Base-by-base conservation (phyloP, 2,797 vertebrate genomes). In the Poecilia gillii region DNA sequence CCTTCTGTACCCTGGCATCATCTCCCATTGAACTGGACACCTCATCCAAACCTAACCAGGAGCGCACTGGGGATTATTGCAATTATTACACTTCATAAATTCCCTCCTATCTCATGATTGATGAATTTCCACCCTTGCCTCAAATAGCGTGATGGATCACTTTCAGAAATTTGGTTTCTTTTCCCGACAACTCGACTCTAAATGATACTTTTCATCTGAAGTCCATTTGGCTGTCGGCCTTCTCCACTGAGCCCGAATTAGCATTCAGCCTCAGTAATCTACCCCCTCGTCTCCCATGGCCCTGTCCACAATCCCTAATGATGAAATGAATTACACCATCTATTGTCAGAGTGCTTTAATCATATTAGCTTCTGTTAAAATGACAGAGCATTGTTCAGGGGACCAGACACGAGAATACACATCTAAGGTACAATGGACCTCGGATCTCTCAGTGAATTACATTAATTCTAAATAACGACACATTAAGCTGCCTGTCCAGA, bases 301-400 rank as follows among this genome's bases (percentile, higher is more conserved):
- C 83, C 78, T 4, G 87, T 85, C 88, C 78, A 36, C 81, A 82
- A 84, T 91, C 87, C 88, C 89, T 91, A 93, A 94, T 94, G 91
- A 94, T 93, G 89, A 95, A 94, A 93, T 94, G 78, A 95, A 95
- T 95, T 94, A 94, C 87, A 86, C 87, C 81, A 81, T 93, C 91
- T 90, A 94, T 95, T 93, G 93, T 96, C 92, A 86, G 91, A 93
- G 91, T 88, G 84, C 93, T 96, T 95, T 95, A 96, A 95, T 96
- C 94, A 94, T 94, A 94, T 95, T 94, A 92, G 90, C 89, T 91
- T 93, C 87, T 92, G 92, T 89, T 92, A 94, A 95, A 94, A 92
- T 93, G 93, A 94, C 92, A 87, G 92, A 92, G 89, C 91, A 93
- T 94, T 94, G 94, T 95, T 96, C 95, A 84, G 87, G 82, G 85